Percentiles rank a stretch among this genome's conserved stretches.
These are phyloP conservation scores for Centroberyx gerrardi DNA, from an alignment of 2,797 vertebrate genomes.

Conservation along the genomic window DNA sequence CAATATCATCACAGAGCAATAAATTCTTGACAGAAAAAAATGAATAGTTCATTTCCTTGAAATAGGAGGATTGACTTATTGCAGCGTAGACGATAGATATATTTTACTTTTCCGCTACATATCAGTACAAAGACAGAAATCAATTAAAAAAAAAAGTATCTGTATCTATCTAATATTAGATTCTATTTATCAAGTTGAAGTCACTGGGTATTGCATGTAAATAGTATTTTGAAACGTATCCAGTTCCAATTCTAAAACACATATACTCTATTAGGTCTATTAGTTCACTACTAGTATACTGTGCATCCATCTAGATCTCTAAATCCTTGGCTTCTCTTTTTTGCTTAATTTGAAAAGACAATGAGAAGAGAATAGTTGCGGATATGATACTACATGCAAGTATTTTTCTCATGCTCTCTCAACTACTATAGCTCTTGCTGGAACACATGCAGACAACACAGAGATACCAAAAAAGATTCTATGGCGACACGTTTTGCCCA, in stretches of 20 bases:
- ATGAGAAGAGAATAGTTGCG: neutral
- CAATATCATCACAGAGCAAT: constrained; percentile 17
- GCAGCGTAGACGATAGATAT: neutral
- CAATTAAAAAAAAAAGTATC: neutral
- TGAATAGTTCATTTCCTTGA: neutral
- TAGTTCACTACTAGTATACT: neutral
- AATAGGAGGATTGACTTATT: neutral
- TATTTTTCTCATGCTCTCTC: constrained; percentile 2
- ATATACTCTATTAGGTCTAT: neutral
- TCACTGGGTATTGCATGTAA: constrained; percentile 13
- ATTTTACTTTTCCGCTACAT: neutral
- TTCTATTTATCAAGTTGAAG: neutral
- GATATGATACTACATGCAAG: neutral
- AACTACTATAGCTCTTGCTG: neutral
- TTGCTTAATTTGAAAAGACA: neutral
- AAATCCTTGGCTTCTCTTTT: neutral
- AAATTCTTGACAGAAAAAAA: neutral
- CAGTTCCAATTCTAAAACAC: neutral
- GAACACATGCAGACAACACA: neutral
- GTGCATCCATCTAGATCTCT: neutral
- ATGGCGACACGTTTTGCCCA: neutral
- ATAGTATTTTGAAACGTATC: neutral
- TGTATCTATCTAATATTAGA: neutral
- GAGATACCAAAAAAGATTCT: neutral
- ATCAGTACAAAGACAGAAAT: neutral